phyloP scores from a whole-genome alignment of 2,888 invertebrate species.

The Spicauda simplicius region DNA sequence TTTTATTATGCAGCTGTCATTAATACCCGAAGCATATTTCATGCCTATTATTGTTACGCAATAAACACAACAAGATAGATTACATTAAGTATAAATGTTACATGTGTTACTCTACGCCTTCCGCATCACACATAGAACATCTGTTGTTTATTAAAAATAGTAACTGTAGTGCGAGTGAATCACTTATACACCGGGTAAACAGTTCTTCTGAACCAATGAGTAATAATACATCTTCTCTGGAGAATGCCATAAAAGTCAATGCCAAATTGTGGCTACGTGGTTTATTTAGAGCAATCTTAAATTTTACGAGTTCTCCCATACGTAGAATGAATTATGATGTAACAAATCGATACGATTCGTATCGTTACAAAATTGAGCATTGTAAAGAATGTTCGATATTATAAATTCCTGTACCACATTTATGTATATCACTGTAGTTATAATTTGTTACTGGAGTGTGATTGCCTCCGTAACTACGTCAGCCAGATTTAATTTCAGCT shows the following conservation, averaged over 20 bases:
- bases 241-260: constrained; percentile 43
- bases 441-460: constrained; percentile 3
- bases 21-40: constrained; percentile 22
- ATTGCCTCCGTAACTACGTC: constrained; percentile 47
- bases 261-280: constrained; percentile 33
- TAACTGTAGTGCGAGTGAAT: constrained; percentile 12
- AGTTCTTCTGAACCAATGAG: constrained; percentile 10
- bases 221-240: constrained; percentile 29
- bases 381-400: background rate
- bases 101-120: constrained; percentile 17
- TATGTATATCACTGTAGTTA: background rate
- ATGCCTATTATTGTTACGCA: constrained; percentile 23
- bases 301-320: background rate
- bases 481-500: constrained; percentile 67
- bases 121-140: constrained; percentile 18
- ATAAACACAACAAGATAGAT: constrained; percentile 24
- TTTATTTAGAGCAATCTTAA: constrained; percentile 12
- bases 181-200: constrained; percentile 14
- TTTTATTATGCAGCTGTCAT: constrained; percentile 30
- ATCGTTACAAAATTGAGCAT: no score
- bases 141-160: constrained; percentile 20
- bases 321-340: background rate
- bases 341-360: background rate
- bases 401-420: background rate
- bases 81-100: constrained; percentile 17